Evolutionary conservation across 1,140 invertebrate genomes (phyloP).

Genomic region (Drosophila nebulosa): DNA sequence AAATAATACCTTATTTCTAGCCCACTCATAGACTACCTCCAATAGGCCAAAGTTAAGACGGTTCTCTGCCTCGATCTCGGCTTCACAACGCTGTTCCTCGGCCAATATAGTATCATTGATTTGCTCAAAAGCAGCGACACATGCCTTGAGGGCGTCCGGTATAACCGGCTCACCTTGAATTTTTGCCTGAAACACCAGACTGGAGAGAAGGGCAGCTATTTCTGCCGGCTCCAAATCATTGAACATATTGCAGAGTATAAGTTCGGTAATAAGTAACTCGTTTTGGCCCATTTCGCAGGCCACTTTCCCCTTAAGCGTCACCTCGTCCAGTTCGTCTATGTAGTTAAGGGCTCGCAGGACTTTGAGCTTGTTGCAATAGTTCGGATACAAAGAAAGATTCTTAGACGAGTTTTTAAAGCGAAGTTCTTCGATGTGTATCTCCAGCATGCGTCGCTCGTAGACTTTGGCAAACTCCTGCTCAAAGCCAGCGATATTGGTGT

Average conservation of each 20-base stretch:
- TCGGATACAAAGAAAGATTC: conserved; percentile 92
- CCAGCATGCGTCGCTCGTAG: conserved; percentile 87
- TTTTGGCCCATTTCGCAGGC: conserved; percentile 97
- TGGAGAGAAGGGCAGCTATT: conserved; percentile 95
- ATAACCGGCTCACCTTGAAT: conserved; percentile 82
- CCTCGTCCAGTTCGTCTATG: conserved; percentile 86
- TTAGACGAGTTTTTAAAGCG: conserved; percentile 91
- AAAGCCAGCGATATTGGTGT: conserved; percentile 83
- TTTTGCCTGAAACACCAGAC: conserved; percentile 95
- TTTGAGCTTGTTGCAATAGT: conserved; percentile 91
- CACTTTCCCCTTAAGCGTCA: conserved; percentile 94
- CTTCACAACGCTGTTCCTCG: conserved; percentile 61
- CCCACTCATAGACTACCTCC: conserved; percentile 98
- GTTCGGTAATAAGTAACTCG: conserved; percentile 96
- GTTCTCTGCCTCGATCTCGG: conserved; percentile 60
- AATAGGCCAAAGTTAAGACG: conserved; percentile 95
- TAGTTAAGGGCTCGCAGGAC: conserved; percentile 91
- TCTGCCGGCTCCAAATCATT: conserved; percentile 92
- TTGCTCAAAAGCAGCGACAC: conserved; percentile 67
- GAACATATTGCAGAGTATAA: conserved; percentile 96
- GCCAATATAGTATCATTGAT: conserved; percentile 71
- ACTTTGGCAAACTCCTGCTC: conserved; percentile 88
- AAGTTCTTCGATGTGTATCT: conserved; percentile 87
- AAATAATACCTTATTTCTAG: conserved; percentile 87
- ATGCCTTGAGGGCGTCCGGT: conserved; percentile 82